These are phyloP conservation scores for Chymomyza fuscimana DNA, from an alignment of 2,888 invertebrate genomes.

Conservation along the genomic window DNA sequence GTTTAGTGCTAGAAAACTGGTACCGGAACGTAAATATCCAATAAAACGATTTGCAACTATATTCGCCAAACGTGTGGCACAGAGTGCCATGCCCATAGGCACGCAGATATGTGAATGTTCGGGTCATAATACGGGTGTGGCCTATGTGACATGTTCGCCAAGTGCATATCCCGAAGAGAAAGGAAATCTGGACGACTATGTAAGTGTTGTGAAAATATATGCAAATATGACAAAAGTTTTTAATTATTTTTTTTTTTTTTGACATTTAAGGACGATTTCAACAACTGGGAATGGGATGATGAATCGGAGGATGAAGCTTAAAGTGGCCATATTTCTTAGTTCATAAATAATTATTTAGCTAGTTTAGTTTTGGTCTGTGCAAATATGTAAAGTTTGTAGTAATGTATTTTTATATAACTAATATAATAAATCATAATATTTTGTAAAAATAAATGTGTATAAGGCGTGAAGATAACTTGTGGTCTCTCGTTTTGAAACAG, in stretches of 20 bases:
- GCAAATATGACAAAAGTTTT: neutral
- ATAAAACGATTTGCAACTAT: slow-evolving; percentile 84
- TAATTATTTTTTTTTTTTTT: slow-evolving; percentile 4
- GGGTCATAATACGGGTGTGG: slow-evolving; percentile 84
- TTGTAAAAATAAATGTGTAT: slow-evolving; percentile 53
- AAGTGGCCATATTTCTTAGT: slow-evolving; percentile 25
- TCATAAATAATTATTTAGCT: slow-evolving; percentile 46
- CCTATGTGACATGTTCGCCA: slow-evolving; percentile 85
- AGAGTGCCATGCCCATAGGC: slow-evolving; percentile 82
- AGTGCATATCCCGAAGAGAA: slow-evolving; percentile 78
- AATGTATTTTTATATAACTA: slow-evolving; percentile 9
- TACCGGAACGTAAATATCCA: slow-evolving; percentile 81
- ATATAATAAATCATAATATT: slow-evolving; percentile 28
- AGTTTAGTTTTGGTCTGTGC: slow-evolving; percentile 38
- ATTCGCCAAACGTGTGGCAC: slow-evolving; percentile 84
- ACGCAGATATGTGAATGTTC: slow-evolving; percentile 87
- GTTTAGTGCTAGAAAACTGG: slow-evolving; percentile 83
- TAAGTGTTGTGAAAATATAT: slow-evolving; percentile 47
- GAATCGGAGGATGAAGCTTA: slow-evolving; percentile 59
- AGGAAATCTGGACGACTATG: slow-evolving; percentile 70
- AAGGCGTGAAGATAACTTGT: slow-evolving; percentile 7
- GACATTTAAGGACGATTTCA: slow-evolving; percentile 69
- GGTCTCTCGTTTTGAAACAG: no score
- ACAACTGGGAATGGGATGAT: slow-evolving; percentile 76
- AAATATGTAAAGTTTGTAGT: slow-evolving; percentile 45